These are phyloP conservation scores for Leptinotarsa defecta DNA, from an alignment of 1,140 invertebrate genomes.

Conservation along the genomic window DNA sequence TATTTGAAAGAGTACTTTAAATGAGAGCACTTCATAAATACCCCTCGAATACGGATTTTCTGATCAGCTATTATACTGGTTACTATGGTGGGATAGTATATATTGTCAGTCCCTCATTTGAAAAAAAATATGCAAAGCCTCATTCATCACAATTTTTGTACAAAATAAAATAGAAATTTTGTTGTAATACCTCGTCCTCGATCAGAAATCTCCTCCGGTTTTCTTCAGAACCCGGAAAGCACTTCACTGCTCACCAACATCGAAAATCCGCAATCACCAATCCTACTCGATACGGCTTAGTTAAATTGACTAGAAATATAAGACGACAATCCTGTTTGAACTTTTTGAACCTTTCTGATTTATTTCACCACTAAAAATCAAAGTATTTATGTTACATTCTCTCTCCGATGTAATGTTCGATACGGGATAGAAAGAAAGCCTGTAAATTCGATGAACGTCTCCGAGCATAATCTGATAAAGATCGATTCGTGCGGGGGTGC, in stretches of 20 bases:
- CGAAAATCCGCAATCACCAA: not conserved
- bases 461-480: not conserved
- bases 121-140: too few species aligned
- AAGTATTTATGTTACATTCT: slow-evolving; percentile 4
- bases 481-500: slow-evolving; percentile 4
- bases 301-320: slow-evolving; percentile 22
- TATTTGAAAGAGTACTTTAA: too few species aligned
- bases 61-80: too few species aligned
- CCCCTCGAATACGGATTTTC: too few species aligned
- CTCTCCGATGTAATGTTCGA: not conserved
- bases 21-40: too few species aligned
- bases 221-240: not conserved
- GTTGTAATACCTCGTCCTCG: too few species aligned
- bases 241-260: not conserved
- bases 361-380: slow-evolving; percentile 15
- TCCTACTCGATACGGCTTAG: slow-evolving; percentile 16
- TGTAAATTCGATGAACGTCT: slow-evolving; percentile 18
- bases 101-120: too few species aligned
- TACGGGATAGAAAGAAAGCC: slow-evolving; percentile 9
- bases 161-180: too few species aligned
- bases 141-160: too few species aligned
- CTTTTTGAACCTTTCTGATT: slow-evolving; percentile 19
- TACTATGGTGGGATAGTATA: too few species aligned
- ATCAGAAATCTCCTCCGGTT: too few species aligned
- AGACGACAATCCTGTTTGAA: slow-evolving; percentile 24